Conservation (phyloP, 1,140 invertebrate species). For the Drosophila equinoxialis region DNA sequence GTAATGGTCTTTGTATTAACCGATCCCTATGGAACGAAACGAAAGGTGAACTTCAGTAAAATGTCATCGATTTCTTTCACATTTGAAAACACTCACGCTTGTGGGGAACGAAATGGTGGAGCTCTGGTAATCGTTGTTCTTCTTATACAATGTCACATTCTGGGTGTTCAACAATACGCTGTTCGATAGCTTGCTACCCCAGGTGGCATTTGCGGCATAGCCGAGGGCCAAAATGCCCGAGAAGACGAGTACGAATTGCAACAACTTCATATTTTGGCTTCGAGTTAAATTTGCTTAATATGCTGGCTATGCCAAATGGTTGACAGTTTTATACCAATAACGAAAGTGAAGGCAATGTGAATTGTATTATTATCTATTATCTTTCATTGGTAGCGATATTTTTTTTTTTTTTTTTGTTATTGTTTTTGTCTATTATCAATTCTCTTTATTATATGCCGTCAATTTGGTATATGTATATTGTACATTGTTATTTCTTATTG, state of each 20-base stretch:
- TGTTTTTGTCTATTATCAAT: constrained; percentile 1
- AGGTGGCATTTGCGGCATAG: constrained; percentile 46
- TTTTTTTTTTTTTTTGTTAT: not conserved
- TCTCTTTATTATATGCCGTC: constrained; percentile 14
- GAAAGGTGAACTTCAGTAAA: not conserved
- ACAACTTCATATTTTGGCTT: constrained; percentile 31
- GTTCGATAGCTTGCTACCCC: constrained; percentile 39
- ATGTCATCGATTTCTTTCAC: not conserved
- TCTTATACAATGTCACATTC: constrained; percentile 35
- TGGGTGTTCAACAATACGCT: constrained; percentile 36
- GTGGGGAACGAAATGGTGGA: constrained; percentile 26
- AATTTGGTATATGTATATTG: not conserved
- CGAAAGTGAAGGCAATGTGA: not conserved
- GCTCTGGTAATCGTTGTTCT: constrained; percentile 19
- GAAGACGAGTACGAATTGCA: constrained; percentile 41
- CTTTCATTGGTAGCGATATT: not conserved
- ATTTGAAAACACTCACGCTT: constrained; percentile 23
- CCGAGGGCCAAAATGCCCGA: constrained; percentile 45
- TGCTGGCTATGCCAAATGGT: not conserved
- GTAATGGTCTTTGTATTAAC: constrained; percentile 50
- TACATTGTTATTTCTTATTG: not conserved
- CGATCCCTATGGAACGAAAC: constrained; percentile 39
- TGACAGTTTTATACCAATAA: constrained; percentile 1
- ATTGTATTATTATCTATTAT: constrained; percentile 3
- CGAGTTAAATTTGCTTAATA: constrained; percentile 1